Percentiles rank a stretch among this genome's conserved stretches.
Conservation (phyloP, 2,888 invertebrate species). For the Euzetes globulus region DNA sequence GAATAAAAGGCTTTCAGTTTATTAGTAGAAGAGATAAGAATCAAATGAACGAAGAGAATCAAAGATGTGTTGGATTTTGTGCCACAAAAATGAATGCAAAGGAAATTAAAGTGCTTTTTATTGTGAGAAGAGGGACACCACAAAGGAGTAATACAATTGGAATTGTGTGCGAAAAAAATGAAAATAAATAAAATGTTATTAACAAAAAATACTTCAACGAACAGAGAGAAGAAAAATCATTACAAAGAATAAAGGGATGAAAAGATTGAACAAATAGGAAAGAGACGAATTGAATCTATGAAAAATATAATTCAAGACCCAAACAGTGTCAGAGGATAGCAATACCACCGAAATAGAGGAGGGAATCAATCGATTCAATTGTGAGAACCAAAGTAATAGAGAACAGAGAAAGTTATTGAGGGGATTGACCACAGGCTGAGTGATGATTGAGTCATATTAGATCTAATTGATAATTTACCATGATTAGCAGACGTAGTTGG, state of each 20-base stretch:
- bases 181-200: constrained; percentile 9
- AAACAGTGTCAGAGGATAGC: no score
- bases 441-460: background rate
- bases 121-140: background rate
- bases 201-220: background rate
- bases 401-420: no score
- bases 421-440: background rate
- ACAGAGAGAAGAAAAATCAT: background rate
- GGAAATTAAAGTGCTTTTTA: background rate
- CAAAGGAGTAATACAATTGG: background rate
- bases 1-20: no score
- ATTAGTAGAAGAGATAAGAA: no score
- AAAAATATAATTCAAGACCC: no score
- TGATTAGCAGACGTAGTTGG: constrained; percentile 35
- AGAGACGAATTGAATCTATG: no score
- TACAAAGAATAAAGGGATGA: background rate
- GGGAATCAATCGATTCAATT: no score
- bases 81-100: background rate
- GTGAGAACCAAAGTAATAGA: no score
- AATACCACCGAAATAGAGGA: no score
- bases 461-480: constrained; percentile 17
- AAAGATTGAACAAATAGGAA: background rate
- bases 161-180: background rate
- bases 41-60: no score
- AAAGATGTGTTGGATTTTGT: no score